phyloP scores from a whole-genome alignment of 2,797 vertebrate genomes.

The Xiphophorus birchmanni region DNA sequence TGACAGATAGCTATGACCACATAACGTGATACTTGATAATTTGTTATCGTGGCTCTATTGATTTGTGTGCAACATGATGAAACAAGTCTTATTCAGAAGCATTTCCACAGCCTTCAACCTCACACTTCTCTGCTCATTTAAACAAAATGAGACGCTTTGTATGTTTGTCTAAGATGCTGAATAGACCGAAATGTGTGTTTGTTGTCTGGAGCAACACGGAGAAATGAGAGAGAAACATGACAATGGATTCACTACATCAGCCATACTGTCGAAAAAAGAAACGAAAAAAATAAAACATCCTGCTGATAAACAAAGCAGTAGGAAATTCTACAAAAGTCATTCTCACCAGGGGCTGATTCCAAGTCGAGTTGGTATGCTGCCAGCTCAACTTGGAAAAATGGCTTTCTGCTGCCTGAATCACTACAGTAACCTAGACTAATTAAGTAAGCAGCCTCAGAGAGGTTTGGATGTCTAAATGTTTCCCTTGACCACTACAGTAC shows the following conservation, averaged over 20 bases:
- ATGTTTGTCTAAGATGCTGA: slow-evolving; percentile 49
- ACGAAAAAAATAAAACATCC: background rate
- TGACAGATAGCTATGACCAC: slow-evolving; percentile 56
- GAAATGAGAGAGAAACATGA: slow-evolving; percentile 30
- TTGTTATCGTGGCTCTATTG: slow-evolving; percentile 65
- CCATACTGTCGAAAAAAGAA: slow-evolving; percentile 15
- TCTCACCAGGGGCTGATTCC: slow-evolving; percentile 76
- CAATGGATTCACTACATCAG: slow-evolving; percentile 37
- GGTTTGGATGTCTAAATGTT: slow-evolving; percentile 37
- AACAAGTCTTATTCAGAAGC: slow-evolving; percentile 55
- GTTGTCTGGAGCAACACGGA: slow-evolving; percentile 30
- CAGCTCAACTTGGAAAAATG: slow-evolving; percentile 69
- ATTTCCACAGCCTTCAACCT: slow-evolving; percentile 51
- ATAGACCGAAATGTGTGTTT: slow-evolving; percentile 33
- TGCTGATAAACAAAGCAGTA: slow-evolving; percentile 40
- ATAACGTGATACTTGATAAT: slow-evolving; percentile 60
- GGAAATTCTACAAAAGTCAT: slow-evolving; percentile 72
- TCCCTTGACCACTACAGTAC: slow-evolving; percentile 32
- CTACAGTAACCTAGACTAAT: slow-evolving; percentile 60
- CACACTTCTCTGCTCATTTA: slow-evolving; percentile 38
- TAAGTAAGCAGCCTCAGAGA: slow-evolving; percentile 56
- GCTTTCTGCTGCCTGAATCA: slow-evolving; percentile 54
- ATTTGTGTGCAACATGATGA: slow-evolving; percentile 58
- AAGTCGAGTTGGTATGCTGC: slow-evolving; percentile 48
- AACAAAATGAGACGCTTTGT: slow-evolving; percentile 61